Base-by-base conservation (phyloP, 2,888 invertebrate genomes). In the Acheta domesticus region DNA sequence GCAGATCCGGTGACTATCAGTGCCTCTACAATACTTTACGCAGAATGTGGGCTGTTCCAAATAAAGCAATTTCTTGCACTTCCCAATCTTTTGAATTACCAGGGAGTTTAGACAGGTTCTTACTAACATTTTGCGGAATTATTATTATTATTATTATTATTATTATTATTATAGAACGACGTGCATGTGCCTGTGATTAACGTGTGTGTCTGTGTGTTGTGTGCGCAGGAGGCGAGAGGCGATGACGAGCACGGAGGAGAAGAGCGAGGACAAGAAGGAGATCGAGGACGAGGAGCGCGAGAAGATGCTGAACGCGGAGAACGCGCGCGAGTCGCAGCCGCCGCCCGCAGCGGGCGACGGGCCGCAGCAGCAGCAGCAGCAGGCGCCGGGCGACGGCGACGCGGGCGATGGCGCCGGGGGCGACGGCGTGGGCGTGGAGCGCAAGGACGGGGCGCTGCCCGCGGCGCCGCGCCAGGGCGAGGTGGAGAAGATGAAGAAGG, bases 401-500 rank as follows among this genome's bases (percentile, higher is more conserved):
- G 11, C 62, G 16, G 82, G 75, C 83, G 83, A 75, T 79, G 80
- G 78, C 80, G 80, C 36, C 77, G 80, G 50, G n/a, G 74, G 75
- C 80, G 81, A n/a, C n/a, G 16, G 16, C 62, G 62, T 19, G 62
- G 16, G n/a, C 16, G n/a, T 19, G 62, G 62, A 62, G 62, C 62
- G n/a, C 16, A 62, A 12, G 62, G 82, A 75, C 80, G 80, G 19
- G 49, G 74, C 48, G 75, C 74, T 78, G 79, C 77, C n/a, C 77
- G 23, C 62, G 62, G 81, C n/a, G 83, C 82, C 36, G 81, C 79
- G 49, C 1, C 86, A 88, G n/a, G 88, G 92, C 83, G 93, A 92
- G 78, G 90, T 93, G 82, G 93, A 93, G 87, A 93, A 93, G 50
- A 93, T 93, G 80, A 93, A 93, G 86, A 94, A 94, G 86, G 89